Percentiles rank a stretch among this genome's conserved stretches.
These are phyloP conservation scores for Pluvianellus socialis DNA, from an alignment of 2,113 vertebrate genomes.

Conservation along the genomic window DNA sequence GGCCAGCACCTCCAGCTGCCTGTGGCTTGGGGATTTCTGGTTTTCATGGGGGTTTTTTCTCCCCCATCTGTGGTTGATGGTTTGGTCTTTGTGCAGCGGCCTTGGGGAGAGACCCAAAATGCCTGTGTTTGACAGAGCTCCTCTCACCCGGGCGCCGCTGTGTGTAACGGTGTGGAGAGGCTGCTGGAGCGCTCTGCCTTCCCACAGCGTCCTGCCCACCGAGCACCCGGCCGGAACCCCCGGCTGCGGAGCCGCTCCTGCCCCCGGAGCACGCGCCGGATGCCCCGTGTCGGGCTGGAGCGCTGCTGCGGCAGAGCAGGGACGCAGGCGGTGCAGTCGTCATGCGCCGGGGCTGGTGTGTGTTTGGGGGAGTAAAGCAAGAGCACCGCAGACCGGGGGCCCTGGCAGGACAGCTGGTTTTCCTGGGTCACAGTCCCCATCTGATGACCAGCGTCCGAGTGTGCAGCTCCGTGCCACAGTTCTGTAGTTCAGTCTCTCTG, in stretches of 20 bases:
- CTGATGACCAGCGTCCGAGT: too few relatives aligned
- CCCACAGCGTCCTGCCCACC: neutral
- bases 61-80: neutral
- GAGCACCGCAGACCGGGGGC: neutral
- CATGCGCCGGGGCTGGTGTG: accelerated
- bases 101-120: accelerated
- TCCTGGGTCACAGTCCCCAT: neutral
- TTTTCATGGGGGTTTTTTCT: neutral
- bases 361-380: accelerated
- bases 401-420: accelerated
- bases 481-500: neutral
- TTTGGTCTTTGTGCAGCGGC: neutral
- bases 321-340: neutral
- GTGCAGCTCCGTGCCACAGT: neutral
- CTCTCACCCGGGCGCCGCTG: accelerated
- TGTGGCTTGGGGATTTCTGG: neutral
- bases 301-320: neutral
- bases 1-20: neutral
- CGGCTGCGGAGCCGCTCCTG: neutral
- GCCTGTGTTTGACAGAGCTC: neutral
- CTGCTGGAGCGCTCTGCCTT: neutral
- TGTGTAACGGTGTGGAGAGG: accelerated
- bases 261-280: neutral
- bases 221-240: accelerated
- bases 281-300: accelerated